phyloP scores from a whole-genome alignment of 2,797 vertebrate genomes.

The Hirundo rustica region DNA sequence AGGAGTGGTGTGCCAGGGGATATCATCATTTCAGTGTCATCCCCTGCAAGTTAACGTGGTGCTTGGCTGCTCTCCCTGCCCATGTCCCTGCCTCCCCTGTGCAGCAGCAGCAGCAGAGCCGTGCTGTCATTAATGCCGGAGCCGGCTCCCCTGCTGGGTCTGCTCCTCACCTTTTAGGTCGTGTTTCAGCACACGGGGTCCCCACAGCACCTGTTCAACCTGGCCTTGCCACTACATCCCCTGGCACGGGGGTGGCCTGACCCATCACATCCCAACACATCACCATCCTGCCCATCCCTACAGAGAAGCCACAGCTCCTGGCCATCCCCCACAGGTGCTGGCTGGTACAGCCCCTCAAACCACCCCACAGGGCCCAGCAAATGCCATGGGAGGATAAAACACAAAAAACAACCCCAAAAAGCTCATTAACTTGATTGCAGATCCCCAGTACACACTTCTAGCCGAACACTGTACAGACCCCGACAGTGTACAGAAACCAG shows the following conservation, averaged over 20 bases:
- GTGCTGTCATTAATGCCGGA: fast-evolving
- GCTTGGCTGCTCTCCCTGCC: not conserved
- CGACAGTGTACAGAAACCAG: not conserved
- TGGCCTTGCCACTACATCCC: not conserved
- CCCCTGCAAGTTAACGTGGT: not conserved
- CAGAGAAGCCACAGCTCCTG: not conserved
- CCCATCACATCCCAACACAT: not conserved
- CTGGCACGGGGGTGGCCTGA: not conserved
- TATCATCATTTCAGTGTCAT: not conserved
- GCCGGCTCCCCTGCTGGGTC: fast-evolving
- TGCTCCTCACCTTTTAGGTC: fast-evolving
- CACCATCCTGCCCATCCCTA: fast-evolving
- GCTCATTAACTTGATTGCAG: not conserved
- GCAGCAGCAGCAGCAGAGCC: not conserved
- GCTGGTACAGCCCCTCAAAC: not conserved
- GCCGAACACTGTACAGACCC: not conserved
- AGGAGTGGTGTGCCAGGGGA: fast-evolving
- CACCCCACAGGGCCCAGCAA: fast-evolving
- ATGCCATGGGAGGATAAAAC: not conserved
- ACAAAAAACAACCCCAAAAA: not conserved
- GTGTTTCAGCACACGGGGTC: fast-evolving
- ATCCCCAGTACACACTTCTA: not conserved
- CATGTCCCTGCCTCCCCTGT: not conserved
- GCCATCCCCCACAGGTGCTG: not conserved
- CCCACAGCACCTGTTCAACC: not conserved